Base-by-base conservation (phyloP, 2,113 vertebrate genomes). In the Conger conger region DNA sequence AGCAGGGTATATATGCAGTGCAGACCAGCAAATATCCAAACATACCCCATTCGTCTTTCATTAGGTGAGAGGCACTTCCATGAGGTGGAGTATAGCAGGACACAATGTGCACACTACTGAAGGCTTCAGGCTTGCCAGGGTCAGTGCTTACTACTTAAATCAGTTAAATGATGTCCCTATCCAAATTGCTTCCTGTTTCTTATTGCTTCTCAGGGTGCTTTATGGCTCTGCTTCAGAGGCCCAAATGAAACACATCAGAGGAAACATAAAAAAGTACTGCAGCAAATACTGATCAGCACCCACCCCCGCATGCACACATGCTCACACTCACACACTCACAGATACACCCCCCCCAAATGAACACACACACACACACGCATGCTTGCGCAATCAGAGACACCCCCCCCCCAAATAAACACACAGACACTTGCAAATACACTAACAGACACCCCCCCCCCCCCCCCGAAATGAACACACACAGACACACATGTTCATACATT, bases 141-240 rank as follows among this genome's bases (percentile, higher is more conserved):
- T 63, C 57, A 63, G 57, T 63, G 23, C 57, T 23, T 63, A 63
- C 57, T 63, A 27, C 57, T 63, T 63, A 63, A 63, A 63, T 63
- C 57, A 63, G 57, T 63, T 63, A 63, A 63, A 63, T 63, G 57
- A 63, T 63, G 57, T 63, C 20, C 57, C 57, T 63, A 63, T 63
- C 57, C 23, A 63, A 63, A 63, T 27, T 63, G 57, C 57, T 63
- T 63, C 57, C 57, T 63, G 57, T 63, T 63, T 63, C 57, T 63
- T 63, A 63, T 63, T 63, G 57, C 57, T 27, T 63, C 23, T 63
- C 57, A 63, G 18, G 57, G 57, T 63, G 57, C 18, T 63, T 63
- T 27, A 63, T 23, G 57, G 57, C 57, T 63, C 57, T 63, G 23
- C 23, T 20, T 27, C 4, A 63, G 57, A 27, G 57, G 57, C 23